Conservation (phyloP, 2,888 invertebrate genomes). For the Gibbula magus region DNA sequence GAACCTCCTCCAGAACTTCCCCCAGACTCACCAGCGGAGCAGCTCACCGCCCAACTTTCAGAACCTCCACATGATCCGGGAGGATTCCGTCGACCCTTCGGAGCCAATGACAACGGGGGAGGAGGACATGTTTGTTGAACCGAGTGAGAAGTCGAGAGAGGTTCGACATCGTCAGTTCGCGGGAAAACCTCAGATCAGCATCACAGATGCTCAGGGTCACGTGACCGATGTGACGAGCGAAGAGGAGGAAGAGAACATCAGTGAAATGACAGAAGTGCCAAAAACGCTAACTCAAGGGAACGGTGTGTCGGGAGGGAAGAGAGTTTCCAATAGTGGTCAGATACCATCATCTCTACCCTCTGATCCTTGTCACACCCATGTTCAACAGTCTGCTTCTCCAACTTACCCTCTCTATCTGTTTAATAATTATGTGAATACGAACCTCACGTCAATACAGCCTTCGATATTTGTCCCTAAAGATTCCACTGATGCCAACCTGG, state of each 20-base stretch:
- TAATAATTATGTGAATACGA: constrained; percentile 53
- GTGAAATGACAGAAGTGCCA: constrained; percentile 25
- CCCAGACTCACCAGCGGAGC: constrained; percentile 61
- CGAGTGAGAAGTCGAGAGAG: constrained; percentile 28
- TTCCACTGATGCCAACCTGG: neutral
- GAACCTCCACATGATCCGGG: constrained; percentile 74
- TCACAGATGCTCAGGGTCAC: constrained; percentile 90
- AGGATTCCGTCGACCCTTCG: constrained; percentile 65
- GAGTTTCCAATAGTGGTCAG: constrained; percentile 30
- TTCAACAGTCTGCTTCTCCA: neutral
- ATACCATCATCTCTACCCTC: constrained; percentile 27
- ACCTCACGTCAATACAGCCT: constrained; percentile 57
- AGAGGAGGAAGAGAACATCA: constrained; percentile 27
- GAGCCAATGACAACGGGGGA: constrained; percentile 36
- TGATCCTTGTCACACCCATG: neutral
- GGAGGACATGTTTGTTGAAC: constrained; percentile 36
- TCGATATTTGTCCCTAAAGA: neutral
- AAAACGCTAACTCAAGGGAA: constrained; percentile 10
- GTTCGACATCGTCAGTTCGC: constrained; percentile 51
- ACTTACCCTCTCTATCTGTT: constrained; percentile 22
- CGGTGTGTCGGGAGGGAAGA: neutral
- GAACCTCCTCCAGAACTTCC: constrained; percentile 50
- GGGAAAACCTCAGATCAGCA: constrained; percentile 88
- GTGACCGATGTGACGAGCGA: constrained; percentile 69
- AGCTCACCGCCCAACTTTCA: constrained; percentile 72